A percentile compares a stretch with the other conserved stretches of the same genome.
phyloP scores from a whole-genome alignment of 2,888 invertebrate species.

The Lypha dubia region DNA sequence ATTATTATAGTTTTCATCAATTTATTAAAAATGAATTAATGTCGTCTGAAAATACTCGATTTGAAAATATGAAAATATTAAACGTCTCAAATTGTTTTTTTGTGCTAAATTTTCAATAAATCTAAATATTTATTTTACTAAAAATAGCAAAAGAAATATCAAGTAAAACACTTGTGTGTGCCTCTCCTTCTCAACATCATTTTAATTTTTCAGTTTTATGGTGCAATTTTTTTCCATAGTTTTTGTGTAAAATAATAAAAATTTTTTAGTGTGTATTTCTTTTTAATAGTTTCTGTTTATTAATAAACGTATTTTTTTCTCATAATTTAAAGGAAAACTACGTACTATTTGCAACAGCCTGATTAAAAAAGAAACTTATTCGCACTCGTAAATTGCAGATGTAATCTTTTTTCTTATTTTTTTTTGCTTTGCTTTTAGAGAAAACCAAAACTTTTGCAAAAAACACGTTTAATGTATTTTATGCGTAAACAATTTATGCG shows the following conservation, averaged over 20 bases:
- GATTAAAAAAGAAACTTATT: slow-evolving; percentile 49
- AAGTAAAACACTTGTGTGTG: slow-evolving; percentile 62
- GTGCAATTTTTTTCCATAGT: slow-evolving; percentile 9
- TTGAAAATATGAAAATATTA: background rate
- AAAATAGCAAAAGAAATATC: slow-evolving; percentile 34
- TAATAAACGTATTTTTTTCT: slow-evolving; percentile 6
- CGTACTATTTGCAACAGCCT: slow-evolving; percentile 63
- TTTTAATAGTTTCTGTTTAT: slow-evolving; percentile 17
- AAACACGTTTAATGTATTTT: slow-evolving; percentile 58
- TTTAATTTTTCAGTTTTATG: slow-evolving; percentile 41
- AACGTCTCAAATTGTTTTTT: slow-evolving; percentile 8
- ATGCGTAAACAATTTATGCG: slow-evolving; percentile 49
- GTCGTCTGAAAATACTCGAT: background rate
- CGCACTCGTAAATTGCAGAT: background rate
- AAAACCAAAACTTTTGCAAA: slow-evolving; percentile 6
- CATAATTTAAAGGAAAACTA: slow-evolving; percentile 47
- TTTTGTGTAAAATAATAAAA: slow-evolving; percentile 37
- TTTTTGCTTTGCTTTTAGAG: slow-evolving; percentile 9
- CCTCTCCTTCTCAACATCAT: slow-evolving; percentile 29
- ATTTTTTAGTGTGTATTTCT: slow-evolving; percentile 10
- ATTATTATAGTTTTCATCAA: background rate
- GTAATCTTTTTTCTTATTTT: too few species aligned
- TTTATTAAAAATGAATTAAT: background rate
- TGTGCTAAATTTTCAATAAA: slow-evolving; percentile 52
- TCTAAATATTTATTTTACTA: slow-evolving; percentile 51